Conservation (phyloP, 35 echinoderm and acorn worm genomes). For the Apostichopus californicus region DNA sequence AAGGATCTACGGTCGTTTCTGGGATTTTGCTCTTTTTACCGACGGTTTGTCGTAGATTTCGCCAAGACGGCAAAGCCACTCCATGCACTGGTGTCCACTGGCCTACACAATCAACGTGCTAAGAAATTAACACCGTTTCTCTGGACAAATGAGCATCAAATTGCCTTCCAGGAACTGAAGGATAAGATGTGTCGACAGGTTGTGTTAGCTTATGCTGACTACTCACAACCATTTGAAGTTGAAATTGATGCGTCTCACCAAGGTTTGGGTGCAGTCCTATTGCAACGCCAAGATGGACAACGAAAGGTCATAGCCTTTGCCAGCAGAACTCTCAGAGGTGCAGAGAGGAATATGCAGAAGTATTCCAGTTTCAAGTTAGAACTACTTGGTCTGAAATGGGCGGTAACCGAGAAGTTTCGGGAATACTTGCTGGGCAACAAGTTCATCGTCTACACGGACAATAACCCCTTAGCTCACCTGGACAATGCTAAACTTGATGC, state of each 20-base stretch:
- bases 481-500: not conserved
- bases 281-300: conserved; percentile 10
- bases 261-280: conserved; percentile 20
- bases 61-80: conserved; percentile 50
- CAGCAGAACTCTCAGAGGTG: not conserved
- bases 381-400: no score
- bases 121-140: not conserved
- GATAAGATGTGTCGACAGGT: not conserved
- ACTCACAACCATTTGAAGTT: conserved; percentile 4
- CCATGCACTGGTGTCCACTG: not conserved
- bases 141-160: not conserved
- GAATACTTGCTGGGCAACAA: no score
- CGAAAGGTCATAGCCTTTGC: conserved; percentile 31
- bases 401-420: no score
- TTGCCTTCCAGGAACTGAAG: not conserved
- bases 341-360: conserved; percentile 41
- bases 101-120: not conserved
- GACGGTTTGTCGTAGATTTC: conserved; percentile 52
- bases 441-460: no score
- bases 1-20: conserved; percentile 39
- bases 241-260: conserved; percentile 44
- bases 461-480: no score
- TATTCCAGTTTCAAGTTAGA: conserved; percentile 45
- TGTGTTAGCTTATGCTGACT: conserved; percentile 53
- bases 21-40: conserved; percentile 47